phyloP scores from a whole-genome alignment of 1,140 invertebrate genomes.

The Drosophila teissieri region DNA sequence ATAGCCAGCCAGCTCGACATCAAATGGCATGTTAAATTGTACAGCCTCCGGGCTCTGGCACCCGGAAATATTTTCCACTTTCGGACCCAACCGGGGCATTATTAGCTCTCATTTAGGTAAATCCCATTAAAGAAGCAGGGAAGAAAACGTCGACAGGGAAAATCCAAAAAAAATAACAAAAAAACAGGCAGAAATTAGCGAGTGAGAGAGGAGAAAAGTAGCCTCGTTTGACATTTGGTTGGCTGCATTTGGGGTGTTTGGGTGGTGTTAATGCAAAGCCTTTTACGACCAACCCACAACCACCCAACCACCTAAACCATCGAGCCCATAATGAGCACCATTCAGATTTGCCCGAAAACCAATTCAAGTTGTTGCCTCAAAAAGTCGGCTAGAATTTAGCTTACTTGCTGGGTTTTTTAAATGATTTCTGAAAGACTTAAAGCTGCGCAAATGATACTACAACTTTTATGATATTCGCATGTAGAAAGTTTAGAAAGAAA shows the following conservation, averaged over 20 bases:
- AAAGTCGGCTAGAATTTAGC: slow-evolving; percentile 24
- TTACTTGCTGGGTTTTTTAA: slow-evolving; percentile 16
- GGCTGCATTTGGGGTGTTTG: slow-evolving; percentile 68
- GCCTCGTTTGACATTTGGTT: slow-evolving; percentile 72
- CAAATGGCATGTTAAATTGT: slow-evolving; percentile 78
- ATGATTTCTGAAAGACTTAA: slow-evolving; percentile 6
- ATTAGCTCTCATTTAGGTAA: slow-evolving; percentile 82
- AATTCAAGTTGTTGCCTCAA: slow-evolving; percentile 41
- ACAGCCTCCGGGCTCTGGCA: slow-evolving; percentile 38
- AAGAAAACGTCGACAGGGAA: slow-evolving; percentile 21
- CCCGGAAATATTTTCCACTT: slow-evolving; percentile 79
- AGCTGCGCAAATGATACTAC: neutral
- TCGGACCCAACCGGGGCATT: slow-evolving; percentile 49
- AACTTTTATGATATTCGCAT: too few relatives aligned
- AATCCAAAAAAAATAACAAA: slow-evolving; percentile 2
- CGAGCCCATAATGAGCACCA: slow-evolving; percentile 27
- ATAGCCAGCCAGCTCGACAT: slow-evolving; percentile 39
- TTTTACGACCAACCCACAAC: slow-evolving; percentile 52
- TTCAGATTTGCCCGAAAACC: slow-evolving; percentile 43
- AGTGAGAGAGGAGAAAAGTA: neutral
- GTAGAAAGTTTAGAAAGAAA: neutral
- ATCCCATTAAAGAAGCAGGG: slow-evolving; percentile 67
- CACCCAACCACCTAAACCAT: slow-evolving; percentile 26
- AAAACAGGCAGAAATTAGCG: slow-evolving; percentile 2
- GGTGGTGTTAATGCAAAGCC: slow-evolving; percentile 72